These are phyloP conservation scores for Decapterus maruadsi DNA, from an alignment of 2,797 vertebrate species.

Conservation along the genomic window DNA sequence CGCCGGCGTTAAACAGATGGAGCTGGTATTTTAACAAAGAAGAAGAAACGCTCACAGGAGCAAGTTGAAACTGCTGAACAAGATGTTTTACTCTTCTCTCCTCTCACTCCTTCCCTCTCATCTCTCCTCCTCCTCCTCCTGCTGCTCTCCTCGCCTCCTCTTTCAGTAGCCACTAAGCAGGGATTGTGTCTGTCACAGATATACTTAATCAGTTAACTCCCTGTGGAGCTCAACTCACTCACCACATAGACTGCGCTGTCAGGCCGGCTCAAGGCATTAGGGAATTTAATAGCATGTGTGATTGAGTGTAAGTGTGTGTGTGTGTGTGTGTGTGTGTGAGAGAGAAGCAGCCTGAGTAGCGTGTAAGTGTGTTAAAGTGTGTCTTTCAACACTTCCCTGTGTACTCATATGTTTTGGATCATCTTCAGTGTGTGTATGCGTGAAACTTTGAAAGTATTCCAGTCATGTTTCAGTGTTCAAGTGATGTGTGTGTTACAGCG, in stretches of 20 bases:
- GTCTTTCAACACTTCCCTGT: conserved; percentile 27
- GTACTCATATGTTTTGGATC: conserved; percentile 30
- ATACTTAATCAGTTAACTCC: conserved; percentile 81
- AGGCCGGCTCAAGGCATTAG: conserved; percentile 73
- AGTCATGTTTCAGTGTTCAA: conserved; percentile 8
- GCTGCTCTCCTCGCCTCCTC: conserved; percentile 31
- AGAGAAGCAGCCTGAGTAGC: conserved; percentile 14
- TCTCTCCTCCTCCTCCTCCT: conserved; percentile 37
- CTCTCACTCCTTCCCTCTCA: conserved; percentile 31
- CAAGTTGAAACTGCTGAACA: conserved; percentile 71
- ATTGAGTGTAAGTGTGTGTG: conserved; percentile 48
- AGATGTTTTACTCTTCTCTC: conserved; percentile 59
- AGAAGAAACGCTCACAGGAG: conserved; percentile 27
- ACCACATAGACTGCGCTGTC: conserved; percentile 68
- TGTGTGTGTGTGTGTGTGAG: conserved; percentile 11
- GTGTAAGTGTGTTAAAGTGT: conserved; percentile 52
- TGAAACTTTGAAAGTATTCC: conserved; percentile 6
- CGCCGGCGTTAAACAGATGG: conserved; percentile 44
- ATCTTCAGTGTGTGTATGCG: conserved; percentile 21
- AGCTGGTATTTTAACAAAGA: conserved; percentile 30
- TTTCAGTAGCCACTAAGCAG: conserved; percentile 70
- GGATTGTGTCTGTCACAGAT: conserved; percentile 80
- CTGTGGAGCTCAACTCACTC: conserved; percentile 73
- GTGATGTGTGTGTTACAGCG: conserved; percentile 30
- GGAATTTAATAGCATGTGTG: conserved; percentile 75